Base-by-base conservation (phyloP, 2,113 vertebrate genomes). In the Eidolon helvum region DNA sequence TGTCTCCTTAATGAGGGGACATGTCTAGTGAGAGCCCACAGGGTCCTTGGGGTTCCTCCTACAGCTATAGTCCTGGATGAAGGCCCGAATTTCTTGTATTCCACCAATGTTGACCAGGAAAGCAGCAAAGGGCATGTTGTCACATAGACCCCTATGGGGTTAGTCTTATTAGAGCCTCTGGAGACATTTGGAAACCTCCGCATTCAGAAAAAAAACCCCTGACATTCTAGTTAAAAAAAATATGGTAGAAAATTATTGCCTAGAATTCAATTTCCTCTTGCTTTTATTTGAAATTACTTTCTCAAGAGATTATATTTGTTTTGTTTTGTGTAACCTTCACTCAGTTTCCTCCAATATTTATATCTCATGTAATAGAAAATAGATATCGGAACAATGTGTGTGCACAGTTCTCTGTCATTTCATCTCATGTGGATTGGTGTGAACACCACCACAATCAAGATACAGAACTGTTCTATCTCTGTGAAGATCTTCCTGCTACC, bases 211-310 rank as follows among this genome's bases (percentile, higher is more conserved):
- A 65, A 78, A 50, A 38, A 19, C 0, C 21, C 21, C 18, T 65
- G 30, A 74, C 22, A 82, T 88, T 88, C 45, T n/a, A 53, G 8
- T 61, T 89, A 53, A 68, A 95, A 93, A 45, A 15, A 22, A 84
- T 69, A 53, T 33, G 16, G 33, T 40, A 90, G 71, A 72, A 93
- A 72, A 86, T 28, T 90, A 90, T 71, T 86, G 38, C 19, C 1
- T 0, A 65, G 18, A 48, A 96, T 72, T 72, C 35, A 90, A 48
- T 72, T 86, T 72, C 33, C 66, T 87, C n/a, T 50, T 72, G 48
- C 48, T 90, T 90, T 90, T 57, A 90, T 85, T 85, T 65, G 30
- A 43, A 63, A 90, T 80, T 90, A 14, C 24, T 66, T 90, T 86
- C 63, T 53, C 30, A 79, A 90, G 53, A 90, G 45, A 55, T 90